A percentile compares a stretch with the other conserved stretches of the same genome.
phyloP scores from a whole-genome alignment of 2,113 vertebrate genomes.

The human region DNA sequence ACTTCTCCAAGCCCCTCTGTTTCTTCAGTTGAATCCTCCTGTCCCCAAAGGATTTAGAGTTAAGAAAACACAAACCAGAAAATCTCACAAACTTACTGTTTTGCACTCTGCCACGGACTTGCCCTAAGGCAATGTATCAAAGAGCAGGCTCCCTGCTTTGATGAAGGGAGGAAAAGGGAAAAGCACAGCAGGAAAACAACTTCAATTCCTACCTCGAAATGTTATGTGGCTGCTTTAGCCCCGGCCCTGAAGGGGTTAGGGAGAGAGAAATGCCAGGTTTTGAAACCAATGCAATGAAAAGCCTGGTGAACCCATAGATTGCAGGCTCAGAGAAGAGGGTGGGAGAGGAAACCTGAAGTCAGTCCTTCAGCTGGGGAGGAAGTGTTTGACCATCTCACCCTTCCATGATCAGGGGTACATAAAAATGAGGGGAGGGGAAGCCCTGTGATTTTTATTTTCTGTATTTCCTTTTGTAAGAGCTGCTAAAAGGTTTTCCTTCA shows the following conservation, averaged over 20 bases:
- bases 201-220: neutral
- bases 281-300: neutral
- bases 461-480: neutral
- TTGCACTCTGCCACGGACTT: neutral
- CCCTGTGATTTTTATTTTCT: neutral
- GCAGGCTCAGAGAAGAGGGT: neutral
- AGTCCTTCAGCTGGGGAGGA: neutral
- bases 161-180: neutral
- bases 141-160: conserved; percentile 20
- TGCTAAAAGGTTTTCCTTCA: neutral
- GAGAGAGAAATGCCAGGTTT: neutral
- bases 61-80: neutral
- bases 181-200: neutral
- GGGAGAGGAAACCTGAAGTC: neutral
- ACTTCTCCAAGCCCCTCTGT: neutral
- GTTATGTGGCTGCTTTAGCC: neutral
- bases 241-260: neutral
- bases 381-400: neutral
- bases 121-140: conserved; percentile 15
- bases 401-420: neutral
- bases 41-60: neutral
- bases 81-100: neutral
- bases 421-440: neutral
- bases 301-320: neutral
- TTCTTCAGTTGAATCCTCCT: neutral